Base-by-base conservation (phyloP, 2,113 vertebrate genomes). In the Pygoscelis adeliae region DNA sequence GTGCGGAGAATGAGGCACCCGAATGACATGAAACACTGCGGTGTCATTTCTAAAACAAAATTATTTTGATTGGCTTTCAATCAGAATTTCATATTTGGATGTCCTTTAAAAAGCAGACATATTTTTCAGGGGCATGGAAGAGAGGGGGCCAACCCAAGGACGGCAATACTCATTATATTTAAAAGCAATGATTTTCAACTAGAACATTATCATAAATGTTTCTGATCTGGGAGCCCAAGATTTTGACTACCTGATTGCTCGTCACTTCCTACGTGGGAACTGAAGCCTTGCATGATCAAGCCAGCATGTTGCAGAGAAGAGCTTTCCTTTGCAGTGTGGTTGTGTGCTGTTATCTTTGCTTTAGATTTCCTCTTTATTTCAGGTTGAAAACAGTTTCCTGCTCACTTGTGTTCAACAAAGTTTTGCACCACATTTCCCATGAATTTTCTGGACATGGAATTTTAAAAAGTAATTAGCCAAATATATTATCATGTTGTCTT, bases 401-500 rank as follows among this genome's bases (percentile, higher is more conserved):
- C 16, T 89, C 22, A 53, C 29, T 77, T 65, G 4, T 36, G 34
- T 15, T 82, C 61, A 38, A 78, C 6, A 42, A 91, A 91, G 44
- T 94, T 87, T 83, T 71, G 32, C 40, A 76, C 3, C 27, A 13
- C 36, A 42, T 53, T 87, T 87, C 34, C 78, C 50, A 80, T 71
- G 62, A 91, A 89, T 96, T 89, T 96, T 95, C 77, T 72, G 79
- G 82, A 86, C 12, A 7, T 10, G 32, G 30, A 86, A 83, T 87
- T 97, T 93, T 6, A 93, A 69, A 87, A 94, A 66, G 74, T 73
- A 93, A 77, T 95, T 96, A 95, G 38, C 40, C 32, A 92, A 95
- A 96, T 94, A 95, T 83, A 97, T 94, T 95, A 87, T 52, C 62
- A 74, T 77, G 62, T 79, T 87, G 44, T 84, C 84, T 97, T 93